Conservation (phyloP, 1,140 invertebrate species). For the Drosophila ironensis region DNA sequence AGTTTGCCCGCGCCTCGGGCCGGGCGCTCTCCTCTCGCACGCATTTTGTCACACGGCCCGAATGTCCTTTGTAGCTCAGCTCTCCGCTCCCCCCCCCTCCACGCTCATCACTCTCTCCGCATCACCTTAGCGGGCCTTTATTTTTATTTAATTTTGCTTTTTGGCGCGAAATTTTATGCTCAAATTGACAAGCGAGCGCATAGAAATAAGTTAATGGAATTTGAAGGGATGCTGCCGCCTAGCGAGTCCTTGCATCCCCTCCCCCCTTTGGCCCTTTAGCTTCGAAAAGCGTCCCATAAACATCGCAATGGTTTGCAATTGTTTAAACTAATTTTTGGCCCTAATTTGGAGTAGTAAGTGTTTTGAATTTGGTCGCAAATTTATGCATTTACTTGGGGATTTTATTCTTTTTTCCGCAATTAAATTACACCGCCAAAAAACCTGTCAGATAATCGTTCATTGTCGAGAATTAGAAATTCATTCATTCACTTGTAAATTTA, state of each 20-base stretch:
- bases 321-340: no score
- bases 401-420: no score
- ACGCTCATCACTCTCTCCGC: not conserved
- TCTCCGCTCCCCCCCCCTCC: constrained; percentile 1
- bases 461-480: no score
- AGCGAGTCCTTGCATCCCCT: not conserved
- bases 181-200: constrained; percentile 7
- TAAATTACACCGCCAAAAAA: no score
- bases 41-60: constrained; percentile 27
- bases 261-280: no score
- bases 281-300: no score
- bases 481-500: no score
- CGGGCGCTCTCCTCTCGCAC: not conserved
- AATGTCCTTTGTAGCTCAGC: constrained; percentile 20
- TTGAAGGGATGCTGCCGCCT: not conserved
- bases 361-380: no score
- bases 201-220: constrained; percentile 1
- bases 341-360: no score
- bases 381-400: no score
- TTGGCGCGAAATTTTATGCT: constrained; percentile 61
- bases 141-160: constrained; percentile 23
- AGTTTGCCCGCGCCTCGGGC: not conserved
- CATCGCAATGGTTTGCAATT: no score
- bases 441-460: no score
- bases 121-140: not conserved